phyloP scores from a whole-genome alignment of 2,888 invertebrate genomes.

The Hypercompe scribonia region DNA sequence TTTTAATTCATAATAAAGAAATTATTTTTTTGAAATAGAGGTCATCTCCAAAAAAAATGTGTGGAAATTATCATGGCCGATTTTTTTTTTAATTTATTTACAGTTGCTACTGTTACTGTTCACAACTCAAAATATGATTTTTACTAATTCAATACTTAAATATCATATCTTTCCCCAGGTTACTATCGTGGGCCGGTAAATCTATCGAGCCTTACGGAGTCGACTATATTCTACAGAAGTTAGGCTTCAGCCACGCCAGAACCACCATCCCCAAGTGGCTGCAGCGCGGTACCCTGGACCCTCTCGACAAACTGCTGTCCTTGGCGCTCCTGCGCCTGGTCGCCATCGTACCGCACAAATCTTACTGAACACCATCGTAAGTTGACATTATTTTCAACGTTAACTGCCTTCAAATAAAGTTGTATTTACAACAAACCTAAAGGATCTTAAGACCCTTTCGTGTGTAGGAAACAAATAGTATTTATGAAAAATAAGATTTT shows the following conservation, averaged over 20 bases:
- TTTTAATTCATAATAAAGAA: too few species aligned
- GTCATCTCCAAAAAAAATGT: neutral
- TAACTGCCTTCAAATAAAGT: constrained; percentile 8
- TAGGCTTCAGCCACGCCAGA: constrained; percentile 98
- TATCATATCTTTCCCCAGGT: constrained; percentile 65
- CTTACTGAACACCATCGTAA: constrained; percentile 23
- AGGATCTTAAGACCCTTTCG: neutral
- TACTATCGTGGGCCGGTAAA: constrained; percentile 96
- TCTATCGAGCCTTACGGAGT: constrained; percentile 99
- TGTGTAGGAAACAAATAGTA: neutral
- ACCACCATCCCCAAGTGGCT: constrained; percentile 99
- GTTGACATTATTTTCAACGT: neutral
- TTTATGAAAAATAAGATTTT: constrained; percentile 4
- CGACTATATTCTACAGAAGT: constrained; percentile 98
- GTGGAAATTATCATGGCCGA: neutral
- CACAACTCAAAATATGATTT: neutral
- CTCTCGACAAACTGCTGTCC: constrained; percentile 96
- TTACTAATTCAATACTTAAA: neutral
- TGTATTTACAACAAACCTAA: constrained; percentile 18
- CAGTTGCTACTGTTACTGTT: neutral
- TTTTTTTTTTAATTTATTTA: neutral
- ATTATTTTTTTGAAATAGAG: too few species aligned
- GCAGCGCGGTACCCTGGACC: constrained; percentile 99
- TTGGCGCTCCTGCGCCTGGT: constrained; percentile 92
- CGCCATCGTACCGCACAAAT: constrained; percentile 84